Evolutionary conservation across 2,888 invertebrate species (phyloP).

Genomic region (Xylophagus ater): DNA sequence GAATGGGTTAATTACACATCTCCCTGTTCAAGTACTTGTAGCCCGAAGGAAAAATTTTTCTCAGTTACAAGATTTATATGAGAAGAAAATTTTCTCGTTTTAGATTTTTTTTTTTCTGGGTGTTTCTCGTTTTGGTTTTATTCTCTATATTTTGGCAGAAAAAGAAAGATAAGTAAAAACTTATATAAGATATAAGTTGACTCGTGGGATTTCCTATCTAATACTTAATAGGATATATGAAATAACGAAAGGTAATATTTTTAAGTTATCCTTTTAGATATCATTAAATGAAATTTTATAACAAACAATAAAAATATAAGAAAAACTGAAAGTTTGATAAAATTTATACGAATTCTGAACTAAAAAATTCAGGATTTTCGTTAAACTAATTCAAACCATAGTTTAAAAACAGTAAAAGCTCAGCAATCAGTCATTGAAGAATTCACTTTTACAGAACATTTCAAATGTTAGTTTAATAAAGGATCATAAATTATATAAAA

Average conservation of each 20-base stretch:
- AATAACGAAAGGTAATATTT: constrained; percentile 3
- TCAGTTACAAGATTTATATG: constrained; percentile 8
- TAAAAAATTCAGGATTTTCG: too few relatives aligned
- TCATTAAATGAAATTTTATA: too few relatives aligned
- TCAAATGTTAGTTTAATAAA: too few relatives aligned
- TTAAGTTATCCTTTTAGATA: too few relatives aligned
- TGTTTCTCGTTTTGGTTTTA: neutral
- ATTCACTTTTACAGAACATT: too few relatives aligned
- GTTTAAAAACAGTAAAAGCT: too few relatives aligned
- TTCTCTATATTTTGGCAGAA: constrained; percentile 2
- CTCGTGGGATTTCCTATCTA: constrained; percentile 13
- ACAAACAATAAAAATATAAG: too few relatives aligned
- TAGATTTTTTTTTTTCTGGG: neutral
- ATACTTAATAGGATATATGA: constrained; percentile 8
- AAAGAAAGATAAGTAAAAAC: constrained; percentile 12
- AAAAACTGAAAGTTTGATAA: too few relatives aligned
- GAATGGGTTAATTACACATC: constrained; percentile 21
- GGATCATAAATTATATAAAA: too few relatives aligned
- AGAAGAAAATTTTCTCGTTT: constrained; percentile 1
- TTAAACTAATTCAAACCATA: too few relatives aligned
- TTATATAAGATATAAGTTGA: constrained; percentile 14
- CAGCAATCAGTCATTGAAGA: too few relatives aligned
- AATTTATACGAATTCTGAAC: too few relatives aligned
- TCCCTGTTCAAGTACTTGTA: constrained; percentile 12
- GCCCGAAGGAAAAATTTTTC: constrained; percentile 2